Conservation (phyloP, 2,113 vertebrate genomes). For the Alligator sinensis region DNA sequence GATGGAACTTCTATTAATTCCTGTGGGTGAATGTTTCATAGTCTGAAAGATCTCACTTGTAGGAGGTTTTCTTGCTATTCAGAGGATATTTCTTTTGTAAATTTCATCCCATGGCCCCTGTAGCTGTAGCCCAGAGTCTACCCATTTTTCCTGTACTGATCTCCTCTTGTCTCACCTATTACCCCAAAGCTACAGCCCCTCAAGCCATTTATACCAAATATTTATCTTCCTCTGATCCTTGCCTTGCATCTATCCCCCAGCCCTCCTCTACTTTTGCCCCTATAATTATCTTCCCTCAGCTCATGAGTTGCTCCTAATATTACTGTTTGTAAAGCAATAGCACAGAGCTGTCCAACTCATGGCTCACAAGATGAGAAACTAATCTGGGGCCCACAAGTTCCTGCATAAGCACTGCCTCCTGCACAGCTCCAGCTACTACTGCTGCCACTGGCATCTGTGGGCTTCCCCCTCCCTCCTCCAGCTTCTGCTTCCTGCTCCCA, state of each 20-base stretch:
- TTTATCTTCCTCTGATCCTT: rapidly evolving
- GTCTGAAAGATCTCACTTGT: background rate
- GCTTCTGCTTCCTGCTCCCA: no score
- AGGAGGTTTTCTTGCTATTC: background rate
- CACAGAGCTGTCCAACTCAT: background rate
- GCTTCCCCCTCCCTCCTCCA: no score
- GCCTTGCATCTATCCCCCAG: background rate
- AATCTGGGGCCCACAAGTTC: no score
- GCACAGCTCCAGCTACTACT: no score
- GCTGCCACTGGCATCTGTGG: no score
- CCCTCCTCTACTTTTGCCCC: no score
- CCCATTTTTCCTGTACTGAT: background rate
- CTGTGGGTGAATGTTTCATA: background rate
- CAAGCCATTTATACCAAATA: background rate
- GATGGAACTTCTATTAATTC: background rate
- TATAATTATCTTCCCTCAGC: background rate
- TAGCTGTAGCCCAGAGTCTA: background rate
- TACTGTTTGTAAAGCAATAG: background rate
- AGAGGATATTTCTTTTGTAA: no score
- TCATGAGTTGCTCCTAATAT: background rate
- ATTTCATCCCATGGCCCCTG: no score
- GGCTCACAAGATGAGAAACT: no score
- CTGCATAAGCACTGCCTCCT: no score
- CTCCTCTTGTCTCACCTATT: background rate
- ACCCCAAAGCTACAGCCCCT: background rate